Evolutionary conservation across 2,113 vertebrate genomes (phyloP).

Genomic region (Syngnathus floridae): DNA sequence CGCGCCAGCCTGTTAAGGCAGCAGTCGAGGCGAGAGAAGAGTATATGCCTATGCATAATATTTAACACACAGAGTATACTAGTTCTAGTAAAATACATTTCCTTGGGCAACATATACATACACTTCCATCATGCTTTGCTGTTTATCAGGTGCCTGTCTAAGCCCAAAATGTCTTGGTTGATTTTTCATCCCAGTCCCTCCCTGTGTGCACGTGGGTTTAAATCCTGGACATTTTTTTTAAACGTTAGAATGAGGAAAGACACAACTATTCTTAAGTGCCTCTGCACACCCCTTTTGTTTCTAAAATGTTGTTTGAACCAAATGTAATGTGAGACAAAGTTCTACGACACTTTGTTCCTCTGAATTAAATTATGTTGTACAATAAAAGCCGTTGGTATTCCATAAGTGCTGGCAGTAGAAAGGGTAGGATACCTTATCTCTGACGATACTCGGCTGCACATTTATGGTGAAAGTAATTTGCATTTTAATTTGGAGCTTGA

Average conservation of each 20-base stretch:
- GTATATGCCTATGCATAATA: background rate
- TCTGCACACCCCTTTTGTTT: slow-evolving; percentile 36
- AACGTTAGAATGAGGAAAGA: slow-evolving; percentile 6
- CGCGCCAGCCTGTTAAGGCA: background rate
- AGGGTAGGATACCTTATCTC: slow-evolving; percentile 66
- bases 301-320: slow-evolving; percentile 38
- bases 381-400: slow-evolving; percentile 56
- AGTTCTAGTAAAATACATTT: no score
- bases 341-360: slow-evolving; percentile 56
- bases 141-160: no score
- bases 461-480: slow-evolving; percentile 70
- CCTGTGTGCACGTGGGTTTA: background rate
- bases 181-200: background rate
- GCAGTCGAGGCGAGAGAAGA: background rate
- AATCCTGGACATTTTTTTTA: background rate
- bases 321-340: slow-evolving; percentile 48
- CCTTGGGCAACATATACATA: no score
- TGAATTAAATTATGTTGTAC: slow-evolving; percentile 65
- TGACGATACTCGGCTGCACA: slow-evolving; percentile 52
- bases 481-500: slow-evolving; percentile 77
- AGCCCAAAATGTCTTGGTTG: background rate
- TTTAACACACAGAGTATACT: no score
- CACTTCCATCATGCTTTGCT: no score
- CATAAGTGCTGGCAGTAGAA: slow-evolving; percentile 57
- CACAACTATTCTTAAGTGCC: slow-evolving; percentile 28